Evolutionary conservation across 2,113 vertebrate species (phyloP).

Genomic region (Gracilinanus agilis): DNA sequence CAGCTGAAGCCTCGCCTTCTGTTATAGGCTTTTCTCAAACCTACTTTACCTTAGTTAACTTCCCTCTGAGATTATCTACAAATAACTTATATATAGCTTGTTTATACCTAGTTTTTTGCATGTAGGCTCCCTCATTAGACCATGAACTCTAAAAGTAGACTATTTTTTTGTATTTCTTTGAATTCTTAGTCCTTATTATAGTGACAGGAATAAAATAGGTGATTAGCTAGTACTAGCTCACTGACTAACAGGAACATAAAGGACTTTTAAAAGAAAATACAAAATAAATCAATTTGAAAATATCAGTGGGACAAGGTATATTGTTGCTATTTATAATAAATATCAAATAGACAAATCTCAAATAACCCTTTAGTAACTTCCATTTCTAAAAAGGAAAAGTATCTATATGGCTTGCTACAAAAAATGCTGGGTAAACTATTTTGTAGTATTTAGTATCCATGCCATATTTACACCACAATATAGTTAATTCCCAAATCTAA

Average conservation of each 20-base stretch:
- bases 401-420: slow-evolving; percentile 6
- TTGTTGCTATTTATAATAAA: slow-evolving; percentile 32
- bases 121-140: not conserved
- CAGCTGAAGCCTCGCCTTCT: not conserved
- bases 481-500: slow-evolving; percentile 76
- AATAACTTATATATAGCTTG: too few relatives aligned
- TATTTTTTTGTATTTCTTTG: not conserved
- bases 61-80: too few relatives aligned
- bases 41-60: not conserved
- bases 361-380: not conserved
- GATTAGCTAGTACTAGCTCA: not conserved
- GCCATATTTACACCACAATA: slow-evolving; percentile 48
- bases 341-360: not conserved
- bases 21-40: not conserved
- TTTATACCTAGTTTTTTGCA: too few relatives aligned
- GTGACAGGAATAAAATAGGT: not conserved
- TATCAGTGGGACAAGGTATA: not conserved
- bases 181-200: not conserved
- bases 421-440: slow-evolving; percentile 40
- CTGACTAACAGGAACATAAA: not conserved
- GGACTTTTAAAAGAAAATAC: slow-evolving; percentile 30
- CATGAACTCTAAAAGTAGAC: not conserved
- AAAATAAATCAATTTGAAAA: slow-evolving; percentile 43
- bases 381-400: not conserved
- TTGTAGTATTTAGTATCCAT: slow-evolving; percentile 31